Evolutionary conservation across 2,113 vertebrate species (phyloP).

Genomic region (Mugil cephalus): DNA sequence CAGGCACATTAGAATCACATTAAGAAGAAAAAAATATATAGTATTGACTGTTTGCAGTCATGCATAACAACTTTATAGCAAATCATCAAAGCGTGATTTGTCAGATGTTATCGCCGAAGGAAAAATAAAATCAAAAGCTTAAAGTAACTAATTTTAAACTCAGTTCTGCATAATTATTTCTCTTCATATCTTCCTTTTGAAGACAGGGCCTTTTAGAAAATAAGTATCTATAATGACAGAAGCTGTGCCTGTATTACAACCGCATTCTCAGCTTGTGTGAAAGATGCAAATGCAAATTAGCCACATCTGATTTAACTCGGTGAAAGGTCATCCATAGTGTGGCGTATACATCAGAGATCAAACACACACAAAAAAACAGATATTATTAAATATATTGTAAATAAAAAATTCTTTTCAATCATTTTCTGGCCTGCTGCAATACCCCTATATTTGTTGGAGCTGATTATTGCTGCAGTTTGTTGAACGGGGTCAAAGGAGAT

Average conservation of each 20-base stretch:
- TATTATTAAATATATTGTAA: no score
- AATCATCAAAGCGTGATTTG: not conserved
- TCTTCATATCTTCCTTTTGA: conserved; percentile 16
- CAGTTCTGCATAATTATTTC: not conserved
- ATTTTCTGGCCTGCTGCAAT: not conserved
- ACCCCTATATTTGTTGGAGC: not conserved
- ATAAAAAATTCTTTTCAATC: not conserved
- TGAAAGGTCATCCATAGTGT: not conserved
- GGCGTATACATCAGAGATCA: not conserved
- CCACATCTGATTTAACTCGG: not conserved
- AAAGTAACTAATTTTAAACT: not conserved
- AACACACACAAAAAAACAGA: no score
- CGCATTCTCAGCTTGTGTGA: not conserved
- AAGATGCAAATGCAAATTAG: conserved; percentile 1
- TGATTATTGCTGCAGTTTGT: not conserved
- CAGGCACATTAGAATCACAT: not conserved
- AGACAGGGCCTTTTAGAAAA: conserved; percentile 18
- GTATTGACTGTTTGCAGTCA: not conserved
- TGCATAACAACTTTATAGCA: not conserved
- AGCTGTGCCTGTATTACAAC: not conserved
- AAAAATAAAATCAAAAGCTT: conserved; percentile 21
- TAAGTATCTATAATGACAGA: not conserved
- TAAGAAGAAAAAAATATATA: not conserved
- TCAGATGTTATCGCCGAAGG: conserved; percentile 4
- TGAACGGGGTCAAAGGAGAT: conserved; percentile 40